A percentile compares a stretch with the other conserved stretches of the same genome.
Evolutionary conservation across 2,113 vertebrate genomes (phyloP).

Genomic region (Lepisosteus osseus): DNA sequence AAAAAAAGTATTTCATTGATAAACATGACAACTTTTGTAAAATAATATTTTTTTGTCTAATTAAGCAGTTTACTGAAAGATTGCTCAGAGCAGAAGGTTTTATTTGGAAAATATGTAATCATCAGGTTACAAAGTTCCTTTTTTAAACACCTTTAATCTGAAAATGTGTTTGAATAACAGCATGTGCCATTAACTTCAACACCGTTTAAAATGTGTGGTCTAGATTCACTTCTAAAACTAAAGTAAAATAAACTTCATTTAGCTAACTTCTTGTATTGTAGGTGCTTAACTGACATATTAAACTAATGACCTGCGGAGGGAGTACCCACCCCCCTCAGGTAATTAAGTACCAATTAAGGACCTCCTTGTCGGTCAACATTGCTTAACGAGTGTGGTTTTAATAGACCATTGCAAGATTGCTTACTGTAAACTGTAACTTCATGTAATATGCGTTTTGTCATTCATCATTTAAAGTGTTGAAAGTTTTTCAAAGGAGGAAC

Average conservation of each 20-base stretch:
- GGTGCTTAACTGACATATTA: neutral
- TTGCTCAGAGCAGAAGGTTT: too few species aligned
- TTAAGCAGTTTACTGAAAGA: too few species aligned
- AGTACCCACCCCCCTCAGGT: neutral
- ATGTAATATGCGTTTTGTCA: neutral
- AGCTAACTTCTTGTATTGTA: neutral
- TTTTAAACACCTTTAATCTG: too few species aligned
- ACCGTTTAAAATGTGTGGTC: too few species aligned
- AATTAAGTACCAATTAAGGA: constrained; percentile 3
- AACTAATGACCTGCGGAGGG: neutral
- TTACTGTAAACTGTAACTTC: neutral
- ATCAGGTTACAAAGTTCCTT: too few species aligned
- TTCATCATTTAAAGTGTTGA: neutral
- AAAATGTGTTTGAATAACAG: too few species aligned
- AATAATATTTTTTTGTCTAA: too few species aligned
- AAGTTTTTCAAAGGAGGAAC: neutral
- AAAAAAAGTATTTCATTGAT: constrained; percentile 25
- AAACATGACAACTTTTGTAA: neutral
- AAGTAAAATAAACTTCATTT: neutral
- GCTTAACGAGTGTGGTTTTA: constrained; percentile 5
- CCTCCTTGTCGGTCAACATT: constrained; percentile 8
- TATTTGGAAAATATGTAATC: too few species aligned
- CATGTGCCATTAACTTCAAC: too few species aligned
- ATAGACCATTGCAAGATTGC: constrained; percentile 1
- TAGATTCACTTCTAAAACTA: too few species aligned